A percentile compares a stretch with the other conserved stretches of the same genome.
Conservation (phyloP, 2,113 vertebrate species). For the Tyrannus savana region DNA sequence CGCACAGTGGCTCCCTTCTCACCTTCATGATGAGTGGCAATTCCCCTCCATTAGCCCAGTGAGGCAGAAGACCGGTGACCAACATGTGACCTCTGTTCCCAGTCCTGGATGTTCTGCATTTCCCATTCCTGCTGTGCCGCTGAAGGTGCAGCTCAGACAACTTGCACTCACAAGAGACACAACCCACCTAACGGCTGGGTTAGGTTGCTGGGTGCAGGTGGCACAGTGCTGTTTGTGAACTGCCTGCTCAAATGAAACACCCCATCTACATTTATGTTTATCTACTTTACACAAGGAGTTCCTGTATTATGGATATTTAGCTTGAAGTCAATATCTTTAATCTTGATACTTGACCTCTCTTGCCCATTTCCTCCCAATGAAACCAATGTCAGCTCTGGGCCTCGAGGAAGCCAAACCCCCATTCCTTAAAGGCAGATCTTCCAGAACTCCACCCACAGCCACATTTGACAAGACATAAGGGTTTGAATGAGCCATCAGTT, state of each 20-base stretch:
- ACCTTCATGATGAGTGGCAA: neutral
- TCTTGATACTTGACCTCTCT: neutral
- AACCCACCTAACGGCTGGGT: neutral
- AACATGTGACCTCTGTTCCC: neutral
- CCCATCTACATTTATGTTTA: accelerated
- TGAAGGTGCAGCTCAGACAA: neutral
- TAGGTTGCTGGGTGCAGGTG: neutral
- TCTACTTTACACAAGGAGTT: neutral
- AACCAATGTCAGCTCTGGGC: neutral
- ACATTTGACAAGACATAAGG: accelerated
- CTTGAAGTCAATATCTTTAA: neutral
- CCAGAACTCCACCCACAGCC: neutral
- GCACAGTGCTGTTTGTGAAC: neutral
- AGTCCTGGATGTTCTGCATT: neutral
- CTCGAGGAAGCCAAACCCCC: neutral
- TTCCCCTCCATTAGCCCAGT: neutral
- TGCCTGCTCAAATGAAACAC: neutral
- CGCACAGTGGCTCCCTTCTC: neutral
- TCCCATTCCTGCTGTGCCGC: neutral
- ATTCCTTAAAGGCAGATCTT: neutral
- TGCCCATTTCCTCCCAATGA: neutral
- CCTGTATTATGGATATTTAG: neutral
- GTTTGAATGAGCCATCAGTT: neutral
- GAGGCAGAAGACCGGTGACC: neutral
- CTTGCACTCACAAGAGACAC: accelerated